These are phyloP conservation scores for Philereme vetulata DNA, from an alignment of 2,888 invertebrate genomes.

Conservation along the genomic window DNA sequence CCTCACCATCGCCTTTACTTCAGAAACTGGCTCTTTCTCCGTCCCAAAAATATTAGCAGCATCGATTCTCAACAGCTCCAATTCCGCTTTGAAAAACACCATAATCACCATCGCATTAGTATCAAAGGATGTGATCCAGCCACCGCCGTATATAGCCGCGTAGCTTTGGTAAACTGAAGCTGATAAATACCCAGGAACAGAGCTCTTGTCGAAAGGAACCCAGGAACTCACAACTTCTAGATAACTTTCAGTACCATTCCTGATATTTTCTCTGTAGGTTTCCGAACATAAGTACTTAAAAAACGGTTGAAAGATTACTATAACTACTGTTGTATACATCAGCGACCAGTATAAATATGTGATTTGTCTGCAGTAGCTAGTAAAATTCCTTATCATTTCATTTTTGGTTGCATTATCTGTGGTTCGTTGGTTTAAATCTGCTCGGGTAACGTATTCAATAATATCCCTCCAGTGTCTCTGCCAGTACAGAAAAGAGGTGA, in stretches of 20 bases:
- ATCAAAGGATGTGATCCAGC: conserved; percentile 75
- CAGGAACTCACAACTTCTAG: conserved; percentile 71
- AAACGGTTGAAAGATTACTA: conserved; percentile 63
- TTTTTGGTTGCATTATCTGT: conserved; percentile 46
- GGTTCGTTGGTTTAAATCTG: conserved; percentile 57
- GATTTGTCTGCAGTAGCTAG: conserved; percentile 65
- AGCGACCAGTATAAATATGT: conserved; percentile 67
- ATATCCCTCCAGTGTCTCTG: conserved; percentile 63
- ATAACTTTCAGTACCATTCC: conserved; percentile 59
- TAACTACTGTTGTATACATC: conserved; percentile 66
- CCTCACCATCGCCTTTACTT: conserved; percentile 43
- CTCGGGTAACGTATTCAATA: conserved; percentile 63
- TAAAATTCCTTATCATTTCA: conserved; percentile 51
- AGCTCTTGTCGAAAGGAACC: conserved; percentile 71
- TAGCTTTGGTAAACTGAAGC: conserved; percentile 65
- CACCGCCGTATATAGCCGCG: conserved; percentile 67
- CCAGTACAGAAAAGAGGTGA: conserved; percentile 61
- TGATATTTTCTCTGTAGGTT: conserved; percentile 55
- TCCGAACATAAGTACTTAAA: conserved; percentile 56
- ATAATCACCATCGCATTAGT: conserved; percentile 71
- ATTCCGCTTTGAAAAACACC: conserved; percentile 70
- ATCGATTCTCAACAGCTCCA: conserved; percentile 63
- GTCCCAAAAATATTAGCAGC: conserved; percentile 58
- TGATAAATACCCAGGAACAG: conserved; percentile 52
- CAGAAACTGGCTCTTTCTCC: conserved; percentile 33